Conservation (phyloP, 92 coral and sea anemone species). For the Pocillopora grandis region DNA sequence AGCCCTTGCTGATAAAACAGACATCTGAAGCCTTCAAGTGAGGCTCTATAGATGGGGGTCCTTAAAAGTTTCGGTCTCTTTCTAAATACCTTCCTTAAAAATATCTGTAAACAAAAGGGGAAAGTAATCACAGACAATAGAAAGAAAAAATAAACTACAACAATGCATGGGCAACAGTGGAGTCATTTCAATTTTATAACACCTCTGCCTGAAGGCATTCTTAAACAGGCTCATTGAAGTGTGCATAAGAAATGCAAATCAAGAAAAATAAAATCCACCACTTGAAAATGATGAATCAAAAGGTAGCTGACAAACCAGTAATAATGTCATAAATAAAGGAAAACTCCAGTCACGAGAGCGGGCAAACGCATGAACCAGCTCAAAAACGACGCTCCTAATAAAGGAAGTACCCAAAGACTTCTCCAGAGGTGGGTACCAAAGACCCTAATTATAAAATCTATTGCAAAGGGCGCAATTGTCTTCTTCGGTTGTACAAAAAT, state of each 20-base stretch:
- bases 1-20: conserved; percentile 46
- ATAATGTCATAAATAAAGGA: no score
- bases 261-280: no score
- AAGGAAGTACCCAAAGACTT: not conserved
- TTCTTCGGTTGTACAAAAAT: not conserved
- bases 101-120: not conserved
- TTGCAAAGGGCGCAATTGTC: no score
- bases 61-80: not conserved
- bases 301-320: no score
- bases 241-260: no score
- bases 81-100: conserved; percentile 20
- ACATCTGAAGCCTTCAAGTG: conserved; percentile 3
- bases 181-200: no score
- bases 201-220: no score
- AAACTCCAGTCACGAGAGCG: not conserved
- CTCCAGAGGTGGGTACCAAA: not conserved
- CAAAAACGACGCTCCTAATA: not conserved
- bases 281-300: no score
- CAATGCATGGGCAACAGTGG: not conserved
- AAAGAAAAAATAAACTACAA: not conserved
- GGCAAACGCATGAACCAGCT: not conserved
- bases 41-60: not conserved
- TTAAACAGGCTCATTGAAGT: no score
- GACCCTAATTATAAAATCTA: not conserved
- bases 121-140: not conserved